A percentile compares a stretch with the other conserved stretches of the same genome.
These are phyloP conservation scores for Semotilus atromaculatus DNA, from an alignment of 2,797 vertebrate genomes.

Conservation along the genomic window DNA sequence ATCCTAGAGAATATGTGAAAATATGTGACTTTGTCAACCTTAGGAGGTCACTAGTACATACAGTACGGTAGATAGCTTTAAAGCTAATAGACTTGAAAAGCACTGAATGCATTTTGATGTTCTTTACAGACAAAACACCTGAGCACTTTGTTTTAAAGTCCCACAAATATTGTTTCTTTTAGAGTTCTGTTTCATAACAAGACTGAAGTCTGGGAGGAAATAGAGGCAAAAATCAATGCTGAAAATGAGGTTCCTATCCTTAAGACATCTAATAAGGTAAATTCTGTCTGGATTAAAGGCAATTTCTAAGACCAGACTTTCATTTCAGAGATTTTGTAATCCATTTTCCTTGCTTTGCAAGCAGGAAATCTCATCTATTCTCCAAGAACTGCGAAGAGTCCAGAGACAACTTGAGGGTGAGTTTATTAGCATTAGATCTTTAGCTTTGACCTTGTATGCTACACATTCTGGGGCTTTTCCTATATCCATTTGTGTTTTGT, in stretches of 20 bases:
- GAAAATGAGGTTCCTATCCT: conserved; percentile 94
- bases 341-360: background rate
- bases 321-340: background rate
- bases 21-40: background rate
- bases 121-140: too few relatives aligned
- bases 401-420: conserved; percentile 95
- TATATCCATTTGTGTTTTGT: background rate
- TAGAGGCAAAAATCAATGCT: conserved; percentile 90
- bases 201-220: conserved; percentile 90
- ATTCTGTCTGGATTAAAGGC: background rate
- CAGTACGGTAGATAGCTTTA: background rate
- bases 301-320: background rate
- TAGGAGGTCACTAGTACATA: background rate
- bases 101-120: background rate
- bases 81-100: background rate
- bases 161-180: conserved; percentile 26
- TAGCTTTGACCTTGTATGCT: background rate
- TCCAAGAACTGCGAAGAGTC: conserved; percentile 91
- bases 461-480: background rate
- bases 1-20: background rate
- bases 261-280: conserved; percentile 94
- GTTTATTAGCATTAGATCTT: conserved; percentile 49
- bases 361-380: conserved; percentile 93
- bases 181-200: conserved; percentile 90
- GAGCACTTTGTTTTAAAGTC: too few relatives aligned